These are phyloP conservation scores for Notarius lentiginosus DNA, from an alignment of 2,113 vertebrate species.

Conservation along the genomic window DNA sequence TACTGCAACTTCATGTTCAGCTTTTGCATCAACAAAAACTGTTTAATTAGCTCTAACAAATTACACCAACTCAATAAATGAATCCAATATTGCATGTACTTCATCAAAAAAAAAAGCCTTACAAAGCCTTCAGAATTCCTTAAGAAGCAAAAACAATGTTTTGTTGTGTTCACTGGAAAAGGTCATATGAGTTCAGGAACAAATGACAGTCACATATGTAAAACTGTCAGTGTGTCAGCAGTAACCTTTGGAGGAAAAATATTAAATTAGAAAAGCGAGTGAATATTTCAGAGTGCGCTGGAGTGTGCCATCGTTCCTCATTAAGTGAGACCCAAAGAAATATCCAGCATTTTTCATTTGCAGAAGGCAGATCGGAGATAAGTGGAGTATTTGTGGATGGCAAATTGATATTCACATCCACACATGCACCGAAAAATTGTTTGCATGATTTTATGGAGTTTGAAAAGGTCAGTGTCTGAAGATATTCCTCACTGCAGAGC, in stretches of 20 bases:
- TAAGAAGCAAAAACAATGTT: slow-evolving; percentile 42
- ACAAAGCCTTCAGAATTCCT: slow-evolving; percentile 30
- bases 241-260: slow-evolving; percentile 61
- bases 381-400: slow-evolving; percentile 32
- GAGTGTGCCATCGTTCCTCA: slow-evolving; percentile 55
- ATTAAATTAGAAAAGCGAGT: slow-evolving; percentile 54
- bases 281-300: slow-evolving; percentile 38
- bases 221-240: slow-evolving; percentile 61
- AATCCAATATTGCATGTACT: slow-evolving; percentile 9
- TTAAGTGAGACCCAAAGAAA: slow-evolving; percentile 50
- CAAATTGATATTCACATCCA: slow-evolving; percentile 51
- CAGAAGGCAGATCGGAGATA: slow-evolving; percentile 47
- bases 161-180: slow-evolving; percentile 41
- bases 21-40: not conserved
- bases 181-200: slow-evolving; percentile 54
- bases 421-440: slow-evolving; percentile 32
- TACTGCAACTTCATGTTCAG: not conserved
- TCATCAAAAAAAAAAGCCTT: not conserved
- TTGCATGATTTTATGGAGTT: slow-evolving; percentile 46
- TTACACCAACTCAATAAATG: not conserved
- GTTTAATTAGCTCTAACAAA: not conserved
- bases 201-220: slow-evolving; percentile 57
- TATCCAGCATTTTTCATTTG: slow-evolving; percentile 55
- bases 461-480: slow-evolving; percentile 54
- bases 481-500: slow-evolving; percentile 39